Conservation (phyloP, 2,888 invertebrate genomes). For the Zaprionus obscuricornis region DNA sequence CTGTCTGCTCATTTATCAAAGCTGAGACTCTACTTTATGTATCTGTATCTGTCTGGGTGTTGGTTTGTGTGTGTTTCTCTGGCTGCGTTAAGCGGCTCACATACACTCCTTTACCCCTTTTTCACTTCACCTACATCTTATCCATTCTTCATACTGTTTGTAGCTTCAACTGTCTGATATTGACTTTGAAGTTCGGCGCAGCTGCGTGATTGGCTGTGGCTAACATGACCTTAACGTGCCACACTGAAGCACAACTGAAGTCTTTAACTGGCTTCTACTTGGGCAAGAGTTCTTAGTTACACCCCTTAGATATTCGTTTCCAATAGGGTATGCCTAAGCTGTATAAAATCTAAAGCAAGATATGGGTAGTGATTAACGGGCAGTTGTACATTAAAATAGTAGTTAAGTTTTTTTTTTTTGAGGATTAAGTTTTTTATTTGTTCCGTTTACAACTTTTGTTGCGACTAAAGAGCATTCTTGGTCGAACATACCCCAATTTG, state of each 20-base stretch:
- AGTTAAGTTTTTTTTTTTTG: too few species aligned
- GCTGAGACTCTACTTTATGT: conserved; percentile 47
- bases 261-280: conserved; percentile 73
- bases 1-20: conserved; percentile 81
- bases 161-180: conserved; percentile 62
- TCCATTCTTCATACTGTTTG: not conserved
- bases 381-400: too few species aligned
- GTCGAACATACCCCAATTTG: too few species aligned
- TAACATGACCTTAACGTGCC: conserved; percentile 53
- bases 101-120: conserved; percentile 42
- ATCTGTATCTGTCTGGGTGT: conserved; percentile 12
- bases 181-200: conserved; percentile 82
- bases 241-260: conserved; percentile 72
- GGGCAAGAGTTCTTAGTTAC: conserved; percentile 36
- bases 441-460: conserved; percentile 12
- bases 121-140: not conserved
- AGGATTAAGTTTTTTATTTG: too few species aligned
- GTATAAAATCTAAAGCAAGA: too few species aligned
- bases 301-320: too few species aligned
- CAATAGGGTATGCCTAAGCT: too few species aligned
- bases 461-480: conserved; percentile 13
- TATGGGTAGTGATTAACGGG: too few species aligned
- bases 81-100: conserved; percentile 75
- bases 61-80: conserved; percentile 36
- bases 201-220: conserved; percentile 79